phyloP scores from a whole-genome alignment of 2,113 vertebrate genomes.

The Calyptomena viridis region DNA sequence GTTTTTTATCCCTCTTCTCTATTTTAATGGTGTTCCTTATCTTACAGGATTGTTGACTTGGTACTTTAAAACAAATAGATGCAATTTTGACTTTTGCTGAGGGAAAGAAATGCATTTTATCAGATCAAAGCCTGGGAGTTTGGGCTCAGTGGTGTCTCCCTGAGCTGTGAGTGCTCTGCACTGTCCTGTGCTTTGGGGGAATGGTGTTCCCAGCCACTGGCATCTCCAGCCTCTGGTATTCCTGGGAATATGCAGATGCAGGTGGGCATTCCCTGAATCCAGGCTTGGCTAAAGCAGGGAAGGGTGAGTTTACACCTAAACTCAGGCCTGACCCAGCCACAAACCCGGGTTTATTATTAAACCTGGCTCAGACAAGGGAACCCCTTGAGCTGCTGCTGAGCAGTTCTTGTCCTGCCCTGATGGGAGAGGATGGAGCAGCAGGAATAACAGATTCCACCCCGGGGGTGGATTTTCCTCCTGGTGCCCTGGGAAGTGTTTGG shows the following conservation, averaged over 20 bases:
- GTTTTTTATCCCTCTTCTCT: not conserved
- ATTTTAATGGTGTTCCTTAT: not conserved
- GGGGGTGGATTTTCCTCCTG: not conserved
- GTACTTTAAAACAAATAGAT: not conserved
- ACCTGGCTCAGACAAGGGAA: not conserved
- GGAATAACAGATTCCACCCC: not conserved
- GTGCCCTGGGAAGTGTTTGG: not conserved
- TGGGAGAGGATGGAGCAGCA: not conserved
- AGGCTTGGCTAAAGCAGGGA: not conserved
- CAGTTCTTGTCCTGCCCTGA: not conserved
- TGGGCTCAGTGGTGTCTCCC: not conserved
- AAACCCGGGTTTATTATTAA: not conserved
- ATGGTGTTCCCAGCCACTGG: not conserved
- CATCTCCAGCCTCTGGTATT: not conserved
- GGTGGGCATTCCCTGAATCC: not conserved
- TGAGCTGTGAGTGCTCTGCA: not conserved
- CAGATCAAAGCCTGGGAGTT: not conserved
- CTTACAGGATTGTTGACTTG: not conserved
- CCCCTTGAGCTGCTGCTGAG: not conserved
- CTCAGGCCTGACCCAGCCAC: not conserved
- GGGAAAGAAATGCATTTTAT: not conserved
- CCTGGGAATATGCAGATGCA: not conserved
- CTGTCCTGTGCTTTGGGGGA: not conserved
- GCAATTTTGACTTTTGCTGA: not conserved
- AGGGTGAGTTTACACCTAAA: not conserved